These are phyloP conservation scores for Pocillopora damicornis DNA, from an alignment of 64 coral and sea anemone species.

Conservation along the genomic window DNA sequence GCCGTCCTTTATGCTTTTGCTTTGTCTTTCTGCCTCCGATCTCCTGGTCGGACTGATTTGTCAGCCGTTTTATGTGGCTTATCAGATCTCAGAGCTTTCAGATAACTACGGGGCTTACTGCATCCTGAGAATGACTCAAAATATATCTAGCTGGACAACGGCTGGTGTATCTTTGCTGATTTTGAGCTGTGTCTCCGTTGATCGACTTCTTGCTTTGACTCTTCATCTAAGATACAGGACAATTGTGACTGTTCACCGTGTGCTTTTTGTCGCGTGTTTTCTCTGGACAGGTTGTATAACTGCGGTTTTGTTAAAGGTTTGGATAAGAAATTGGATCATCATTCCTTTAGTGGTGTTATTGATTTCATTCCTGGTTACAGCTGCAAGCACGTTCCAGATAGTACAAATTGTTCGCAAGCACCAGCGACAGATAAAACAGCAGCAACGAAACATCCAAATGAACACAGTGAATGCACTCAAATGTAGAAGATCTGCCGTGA, in stretches of 20 bases:
- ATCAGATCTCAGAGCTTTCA: conserved; percentile 22
- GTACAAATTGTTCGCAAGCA: background rate
- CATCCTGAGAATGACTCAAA: conserved; percentile 8
- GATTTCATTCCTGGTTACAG: background rate
- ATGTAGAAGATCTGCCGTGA: background rate
- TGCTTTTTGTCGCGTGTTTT: background rate
- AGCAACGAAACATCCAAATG: background rate
- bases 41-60: conserved; percentile 31
- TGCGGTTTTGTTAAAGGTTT: background rate
- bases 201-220: background rate
- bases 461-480: background rate
- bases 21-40: conserved; percentile 21
- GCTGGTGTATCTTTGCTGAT: background rate
- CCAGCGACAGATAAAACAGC: background rate
- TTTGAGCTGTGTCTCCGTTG: background rate
- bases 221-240: background rate
- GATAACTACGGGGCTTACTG: conserved; percentile 16
- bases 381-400: background rate
- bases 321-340: background rate
- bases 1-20: background rate
- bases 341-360: background rate
- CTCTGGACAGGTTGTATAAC: background rate
- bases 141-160: background rate
- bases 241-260: background rate
- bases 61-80: conserved; percentile 28